Evolutionary conservation across 2,888 invertebrate species (phyloP), one percentile per base, ranked within the genome.

Genomic region (Dysmachus trigonus): DNA sequence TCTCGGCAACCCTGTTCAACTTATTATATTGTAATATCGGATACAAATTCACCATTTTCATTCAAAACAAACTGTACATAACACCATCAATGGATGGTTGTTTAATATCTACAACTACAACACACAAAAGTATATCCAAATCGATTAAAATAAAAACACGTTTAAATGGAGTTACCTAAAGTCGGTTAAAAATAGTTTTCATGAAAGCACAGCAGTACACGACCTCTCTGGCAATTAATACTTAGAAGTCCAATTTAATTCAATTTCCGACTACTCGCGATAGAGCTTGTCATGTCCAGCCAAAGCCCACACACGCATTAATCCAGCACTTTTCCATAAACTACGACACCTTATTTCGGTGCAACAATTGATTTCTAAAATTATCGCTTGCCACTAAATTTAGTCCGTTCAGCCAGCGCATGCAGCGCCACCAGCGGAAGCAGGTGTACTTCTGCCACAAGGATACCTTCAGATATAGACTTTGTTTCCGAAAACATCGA

Each of bases 361-460:
- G 73, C 73, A 73, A 35, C 73, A 73, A 73, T 73, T 73, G 73
- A 15, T 73, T n/a, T 73, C 73, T 33, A 73, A 73, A 73, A 73
- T 73, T 73, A 73, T 73, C 31, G n/a, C 13, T n/a, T 30, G 6
- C 6, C n/a, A 33, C 73, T 73, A 73, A 73, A 73, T 73, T 73
- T 73, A 73, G 31, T 62, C 22, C 62, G 10, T 73, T 13, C 38
- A 38, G 15, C 27, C 5, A 7, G 22, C 31, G 13, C 73, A 3
- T 73, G 73, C 18, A 33, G 30, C 5, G 27, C 72, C 5, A 15
- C 27, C 13, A 15, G 15, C 31, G 0, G 33, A 33, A n/a, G 33
- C 35, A 33, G 73, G 73, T 73, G 15, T 62, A 62, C 7, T 33
- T 73, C 0, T 31, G 73, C n/a, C 15, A 15, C 31, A 15, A 27